Conservation (phyloP, 2,888 invertebrate species). For the Toxonevra muliebris region DNA sequence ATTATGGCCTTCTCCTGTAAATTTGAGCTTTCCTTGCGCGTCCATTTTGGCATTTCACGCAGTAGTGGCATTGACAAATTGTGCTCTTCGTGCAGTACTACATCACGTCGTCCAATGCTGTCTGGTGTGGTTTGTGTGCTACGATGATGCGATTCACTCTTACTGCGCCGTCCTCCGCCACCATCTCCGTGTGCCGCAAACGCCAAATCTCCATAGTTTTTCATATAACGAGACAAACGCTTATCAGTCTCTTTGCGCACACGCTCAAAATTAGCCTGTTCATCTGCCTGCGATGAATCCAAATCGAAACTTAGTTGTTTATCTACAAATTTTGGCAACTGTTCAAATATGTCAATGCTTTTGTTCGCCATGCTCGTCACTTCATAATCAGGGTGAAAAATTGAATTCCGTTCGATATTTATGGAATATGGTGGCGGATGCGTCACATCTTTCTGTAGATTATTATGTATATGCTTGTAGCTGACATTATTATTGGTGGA, state of each 20-base stretch:
- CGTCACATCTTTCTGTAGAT: conserved; percentile 13
- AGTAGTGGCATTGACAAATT: conserved; percentile 72
- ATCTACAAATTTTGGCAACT: conserved; percentile 41
- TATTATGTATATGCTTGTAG: conserved; percentile 17
- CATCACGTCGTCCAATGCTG: conserved; percentile 51
- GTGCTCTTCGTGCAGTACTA: conserved; percentile 59
- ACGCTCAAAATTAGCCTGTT: conserved; percentile 50
- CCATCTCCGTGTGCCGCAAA: conserved; percentile 13
- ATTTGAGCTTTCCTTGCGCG: conserved; percentile 48
- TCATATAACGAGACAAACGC: conserved; percentile 56
- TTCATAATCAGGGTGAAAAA: conserved; percentile 55
- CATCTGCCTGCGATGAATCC: conserved; percentile 44
- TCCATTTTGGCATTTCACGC: conserved; percentile 67
- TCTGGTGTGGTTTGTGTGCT: conserved; percentile 59
- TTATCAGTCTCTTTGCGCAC: conserved; percentile 56
- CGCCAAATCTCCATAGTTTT: conserved; percentile 59
- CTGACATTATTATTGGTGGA: conserved; percentile 23
- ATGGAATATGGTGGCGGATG: conserved; percentile 47
- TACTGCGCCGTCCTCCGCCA: conserved; percentile 41
- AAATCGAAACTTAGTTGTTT: conserved; percentile 45
- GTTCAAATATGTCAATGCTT: conserved; percentile 38
- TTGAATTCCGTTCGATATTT: conserved; percentile 56
- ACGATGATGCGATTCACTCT: conserved; percentile 52
- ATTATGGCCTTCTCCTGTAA: conserved; percentile 24
- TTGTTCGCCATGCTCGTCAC: conserved; percentile 20